These are phyloP conservation scores for Merodon equestris DNA, from an alignment of 2,888 invertebrate genomes.

Conservation along the genomic window DNA sequence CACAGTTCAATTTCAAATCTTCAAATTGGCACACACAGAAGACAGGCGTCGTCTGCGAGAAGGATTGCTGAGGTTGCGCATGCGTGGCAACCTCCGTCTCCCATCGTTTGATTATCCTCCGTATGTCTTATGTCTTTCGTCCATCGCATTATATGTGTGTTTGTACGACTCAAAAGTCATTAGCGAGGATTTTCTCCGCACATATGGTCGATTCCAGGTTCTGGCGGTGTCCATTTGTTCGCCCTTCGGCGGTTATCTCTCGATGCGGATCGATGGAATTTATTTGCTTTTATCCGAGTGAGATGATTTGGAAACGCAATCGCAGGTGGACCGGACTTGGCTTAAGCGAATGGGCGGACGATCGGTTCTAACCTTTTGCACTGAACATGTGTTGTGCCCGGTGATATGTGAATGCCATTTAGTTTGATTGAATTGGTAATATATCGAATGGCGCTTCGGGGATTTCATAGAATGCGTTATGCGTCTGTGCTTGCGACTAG, in stretches of 20 bases:
- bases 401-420: conserved; percentile 63
- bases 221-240: conserved; percentile 56
- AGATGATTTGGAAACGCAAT: conserved; percentile 57
- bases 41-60: not conserved
- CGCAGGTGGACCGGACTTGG: conserved; percentile 39
- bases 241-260: conserved; percentile 64
- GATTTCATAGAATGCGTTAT: conserved; percentile 22
- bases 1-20: conserved; percentile 62
- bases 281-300: conserved; percentile 63
- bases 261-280: conserved; percentile 65
- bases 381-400: conserved; percentile 42
- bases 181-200: conserved; percentile 59
- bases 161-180: conserved; percentile 48
- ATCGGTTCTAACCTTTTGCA: conserved; percentile 35
- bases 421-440: conserved; percentile 66
- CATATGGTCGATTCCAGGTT: conserved; percentile 40
- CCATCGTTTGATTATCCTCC: conserved; percentile 60
- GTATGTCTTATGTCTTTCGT: conserved; percentile 49
- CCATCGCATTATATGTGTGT: conserved; percentile 22
- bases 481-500: not conserved
- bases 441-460: conserved; percentile 57
- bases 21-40: conserved; percentile 57
- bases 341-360: not conserved
- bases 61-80: conserved; percentile 14
- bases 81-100: conserved; percentile 48